phyloP scores from a whole-genome alignment of 2,888 invertebrate species.

The Clitarchus hookeri region DNA sequence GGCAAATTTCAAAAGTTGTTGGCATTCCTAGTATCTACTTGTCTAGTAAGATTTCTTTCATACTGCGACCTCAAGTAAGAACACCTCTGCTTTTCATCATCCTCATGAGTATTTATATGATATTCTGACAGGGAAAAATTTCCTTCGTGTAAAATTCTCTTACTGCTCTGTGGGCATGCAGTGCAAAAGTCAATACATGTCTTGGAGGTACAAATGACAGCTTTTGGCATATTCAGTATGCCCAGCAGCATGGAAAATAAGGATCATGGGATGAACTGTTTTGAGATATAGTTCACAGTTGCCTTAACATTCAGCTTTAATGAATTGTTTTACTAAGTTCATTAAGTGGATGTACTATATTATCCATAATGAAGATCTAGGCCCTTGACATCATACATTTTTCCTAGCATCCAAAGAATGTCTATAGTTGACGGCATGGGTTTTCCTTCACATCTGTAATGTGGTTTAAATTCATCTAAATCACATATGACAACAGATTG shows the following conservation, averaged over 20 bases:
- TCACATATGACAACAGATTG: no score
- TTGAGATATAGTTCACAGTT: background rate
- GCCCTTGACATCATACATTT: background rate
- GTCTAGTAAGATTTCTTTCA: background rate
- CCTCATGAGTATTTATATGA: background rate
- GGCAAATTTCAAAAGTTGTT: background rate
- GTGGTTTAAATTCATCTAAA: no score
- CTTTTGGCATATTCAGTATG: background rate
- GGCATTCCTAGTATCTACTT: slow-evolving; percentile 2
- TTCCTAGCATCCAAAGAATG: no score
- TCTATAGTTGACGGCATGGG: no score
- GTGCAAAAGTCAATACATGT: background rate
- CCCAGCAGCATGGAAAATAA: background rate
- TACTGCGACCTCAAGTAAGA: background rate
- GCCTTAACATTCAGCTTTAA: background rate
- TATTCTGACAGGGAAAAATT: background rate
- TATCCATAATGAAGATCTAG: background rate
- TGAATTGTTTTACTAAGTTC: background rate
- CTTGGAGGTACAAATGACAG: slow-evolving; percentile 2
- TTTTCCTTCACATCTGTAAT: no score
- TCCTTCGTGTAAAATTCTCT: background rate
- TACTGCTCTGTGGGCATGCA: background rate
- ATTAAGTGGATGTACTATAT: background rate
- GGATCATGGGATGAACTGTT: background rate
- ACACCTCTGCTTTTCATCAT: background rate